Conservation (phyloP, 2,888 invertebrate genomes). For the Hermaeophaga mercurialis region DNA sequence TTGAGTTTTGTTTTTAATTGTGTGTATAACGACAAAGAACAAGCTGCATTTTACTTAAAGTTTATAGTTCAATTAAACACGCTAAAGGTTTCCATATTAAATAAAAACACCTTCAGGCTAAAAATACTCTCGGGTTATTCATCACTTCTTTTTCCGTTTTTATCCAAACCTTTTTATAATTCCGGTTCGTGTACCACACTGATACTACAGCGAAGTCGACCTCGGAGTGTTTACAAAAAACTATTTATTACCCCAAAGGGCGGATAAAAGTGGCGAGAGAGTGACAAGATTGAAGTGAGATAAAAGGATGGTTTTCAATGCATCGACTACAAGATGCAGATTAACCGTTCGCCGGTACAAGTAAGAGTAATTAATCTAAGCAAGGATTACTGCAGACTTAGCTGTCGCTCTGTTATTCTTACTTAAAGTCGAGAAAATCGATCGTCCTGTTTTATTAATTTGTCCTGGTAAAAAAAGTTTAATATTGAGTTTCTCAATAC, state of each 20-base stretch:
- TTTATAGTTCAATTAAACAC: too few species aligned
- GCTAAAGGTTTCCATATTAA: too few species aligned
- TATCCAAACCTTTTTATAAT: constrained; percentile 6
- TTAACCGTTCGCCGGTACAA: constrained; percentile 38
- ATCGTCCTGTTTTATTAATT: too few species aligned
- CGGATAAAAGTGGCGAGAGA: constrained; percentile 33
- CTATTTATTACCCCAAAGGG: constrained; percentile 27
- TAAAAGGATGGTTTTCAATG: constrained; percentile 41
- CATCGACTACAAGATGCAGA: constrained; percentile 44
- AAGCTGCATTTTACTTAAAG: too few species aligned
- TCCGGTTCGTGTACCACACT: background rate
- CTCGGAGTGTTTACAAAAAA: constrained; percentile 33
- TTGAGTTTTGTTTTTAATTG: too few species aligned
- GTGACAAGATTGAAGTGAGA: constrained; percentile 37
- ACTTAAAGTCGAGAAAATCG: constrained; percentile 39
- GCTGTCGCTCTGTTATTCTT: constrained; percentile 42
- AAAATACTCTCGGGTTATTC: background rate
- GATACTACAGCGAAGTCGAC: constrained; percentile 5
- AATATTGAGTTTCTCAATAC: too few species aligned
- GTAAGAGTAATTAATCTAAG: constrained; percentile 45
- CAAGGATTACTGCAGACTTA: constrained; percentile 42
- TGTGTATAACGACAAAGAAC: too few species aligned
- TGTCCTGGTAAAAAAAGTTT: too few species aligned
- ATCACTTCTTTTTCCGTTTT: constrained; percentile 9
- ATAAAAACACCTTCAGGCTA: background rate